phyloP scores from a whole-genome alignment of 2,888 invertebrate genomes.

The Parnassius apollo region DNA sequence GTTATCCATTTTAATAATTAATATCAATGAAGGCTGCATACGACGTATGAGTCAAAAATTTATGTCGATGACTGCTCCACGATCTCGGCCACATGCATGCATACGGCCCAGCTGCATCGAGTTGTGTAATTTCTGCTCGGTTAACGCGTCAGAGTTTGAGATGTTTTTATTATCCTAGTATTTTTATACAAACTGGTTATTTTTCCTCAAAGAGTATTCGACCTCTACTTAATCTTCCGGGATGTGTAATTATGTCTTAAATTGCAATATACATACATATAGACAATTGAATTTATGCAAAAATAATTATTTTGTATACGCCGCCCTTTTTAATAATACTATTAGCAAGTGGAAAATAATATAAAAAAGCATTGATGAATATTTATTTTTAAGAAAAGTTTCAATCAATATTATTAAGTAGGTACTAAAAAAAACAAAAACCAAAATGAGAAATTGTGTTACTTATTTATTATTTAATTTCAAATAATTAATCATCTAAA shows the following conservation, averaged over 20 bases:
- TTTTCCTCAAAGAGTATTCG: slow-evolving; percentile 42
- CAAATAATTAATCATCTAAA: too few species aligned
- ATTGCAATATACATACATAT: too few species aligned
- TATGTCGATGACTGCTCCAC: slow-evolving; percentile 10
- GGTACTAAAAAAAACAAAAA: too few species aligned
- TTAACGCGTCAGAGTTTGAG: slow-evolving; percentile 20
- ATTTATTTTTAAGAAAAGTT: too few species aligned
- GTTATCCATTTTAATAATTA: neutral
- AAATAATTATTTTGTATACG: too few species aligned
- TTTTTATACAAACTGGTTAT: slow-evolving; percentile 41
- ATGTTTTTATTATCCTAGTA: slow-evolving; percentile 38
- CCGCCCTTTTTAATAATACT: too few species aligned
- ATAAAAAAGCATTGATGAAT: too few species aligned
- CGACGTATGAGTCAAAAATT: slow-evolving; percentile 15
- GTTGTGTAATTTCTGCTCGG: slow-evolving; percentile 15
- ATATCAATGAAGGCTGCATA: slow-evolving; percentile 12
- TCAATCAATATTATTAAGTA: too few species aligned
- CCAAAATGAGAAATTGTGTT: too few species aligned
- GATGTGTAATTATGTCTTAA: slow-evolving; percentile 28
- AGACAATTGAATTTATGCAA: too few species aligned
- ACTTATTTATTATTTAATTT: too few species aligned
- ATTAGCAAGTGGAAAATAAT: too few species aligned
- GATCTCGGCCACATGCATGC: slow-evolving; percentile 4
- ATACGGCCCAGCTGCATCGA: slow-evolving; percentile 11
- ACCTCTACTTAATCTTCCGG: slow-evolving; percentile 58